Evolutionary conservation across 2,797 vertebrate species (phyloP), one percentile per base, ranked within the genome.

Genomic region (Alfaro cultratus): DNA sequence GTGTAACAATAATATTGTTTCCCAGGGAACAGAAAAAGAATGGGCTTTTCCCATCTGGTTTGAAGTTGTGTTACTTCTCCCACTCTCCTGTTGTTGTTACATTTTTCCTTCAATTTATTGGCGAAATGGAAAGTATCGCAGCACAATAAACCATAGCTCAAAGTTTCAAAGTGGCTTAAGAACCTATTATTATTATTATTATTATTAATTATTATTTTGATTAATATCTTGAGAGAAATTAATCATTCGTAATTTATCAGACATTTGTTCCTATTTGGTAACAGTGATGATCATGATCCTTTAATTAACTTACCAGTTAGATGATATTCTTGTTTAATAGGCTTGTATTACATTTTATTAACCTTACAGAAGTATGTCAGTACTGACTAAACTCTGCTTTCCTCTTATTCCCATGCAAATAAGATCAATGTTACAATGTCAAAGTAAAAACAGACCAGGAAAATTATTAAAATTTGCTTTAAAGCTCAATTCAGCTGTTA

Each of bases 41-140:
- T 47, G 26, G 23, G 12, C 31, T 21, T 78, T 34, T 88, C 85
- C 83, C 47, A 78, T 83, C 43, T 62, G 21, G 31, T 77, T 34
- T 13, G 47, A 49, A 51, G 10, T 51, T 36, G 45, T 47, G 18
- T 13, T 74, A 16, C 29, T 26, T 53, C 11, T 74, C 53, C 67
- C 12, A 16, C 39, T 71, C 68, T 71, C 39, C 11, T 43, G 39
- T 7, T 70, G 41, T 45, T 45, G 23, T 16, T 45, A 13, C 5
- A 7, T 43, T 70, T n/a, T 43, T 70, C 11, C 26, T n/a, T 12
- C 26, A 70, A 26, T 70, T 21, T 41, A 43, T 41, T 13, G 39
- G 67, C 15, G 5, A 45, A n/a, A 45, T 45, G 41, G 12, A 29
- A 71, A 71, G 36, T 11, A 23, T 41, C 5, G 12, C 23, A 29